Conservation (phyloP, 2,797 vertebrate genomes). For the Melanotaenia trifasciata region DNA sequence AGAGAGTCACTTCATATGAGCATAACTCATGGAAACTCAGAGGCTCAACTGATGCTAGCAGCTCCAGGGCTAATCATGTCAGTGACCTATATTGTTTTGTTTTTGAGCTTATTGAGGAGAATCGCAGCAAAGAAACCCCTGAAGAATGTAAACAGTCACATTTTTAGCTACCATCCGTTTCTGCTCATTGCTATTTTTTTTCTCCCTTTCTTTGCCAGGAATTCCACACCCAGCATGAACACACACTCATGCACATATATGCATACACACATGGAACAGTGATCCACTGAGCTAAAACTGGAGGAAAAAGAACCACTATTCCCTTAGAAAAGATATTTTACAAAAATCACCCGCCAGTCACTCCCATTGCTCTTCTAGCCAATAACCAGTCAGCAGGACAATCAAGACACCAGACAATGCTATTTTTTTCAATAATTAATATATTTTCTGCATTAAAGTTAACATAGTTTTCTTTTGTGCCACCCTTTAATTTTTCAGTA, state of each 20-base stretch:
- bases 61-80: slow-evolving; percentile 69
- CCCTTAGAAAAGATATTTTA: slow-evolving; percentile 8
- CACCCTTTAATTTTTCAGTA: slow-evolving; percentile 94
- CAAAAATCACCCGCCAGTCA: slow-evolving; percentile 21
- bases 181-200: slow-evolving; percentile 39
- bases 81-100: slow-evolving; percentile 76
- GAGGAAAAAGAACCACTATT: slow-evolving; percentile 9
- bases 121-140: slow-evolving; percentile 62
- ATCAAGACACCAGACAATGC: slow-evolving; percentile 79
- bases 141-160: slow-evolving; percentile 75
- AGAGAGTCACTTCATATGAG: slow-evolving; percentile 67
- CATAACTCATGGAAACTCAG: slow-evolving; percentile 58
- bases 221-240: slow-evolving; percentile 51
- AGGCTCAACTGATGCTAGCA: slow-evolving; percentile 61
- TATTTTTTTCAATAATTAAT: slow-evolving; percentile 95
- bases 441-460: slow-evolving; percentile 99
- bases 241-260: slow-evolving; percentile 20
- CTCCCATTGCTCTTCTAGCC: slow-evolving; percentile 13
- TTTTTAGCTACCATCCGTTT: slow-evolving; percentile 63
- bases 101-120: slow-evolving; percentile 70
- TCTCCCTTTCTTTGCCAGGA: slow-evolving; percentile 35
- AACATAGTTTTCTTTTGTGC: slow-evolving; percentile 96
- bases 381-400: slow-evolving; percentile 27
- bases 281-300: slow-evolving; percentile 24
- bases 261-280: slow-evolving; percentile 28